Evolutionary conservation across 2,113 vertebrate genomes (phyloP).

Genomic region (Benitochromis conjunctus): DNA sequence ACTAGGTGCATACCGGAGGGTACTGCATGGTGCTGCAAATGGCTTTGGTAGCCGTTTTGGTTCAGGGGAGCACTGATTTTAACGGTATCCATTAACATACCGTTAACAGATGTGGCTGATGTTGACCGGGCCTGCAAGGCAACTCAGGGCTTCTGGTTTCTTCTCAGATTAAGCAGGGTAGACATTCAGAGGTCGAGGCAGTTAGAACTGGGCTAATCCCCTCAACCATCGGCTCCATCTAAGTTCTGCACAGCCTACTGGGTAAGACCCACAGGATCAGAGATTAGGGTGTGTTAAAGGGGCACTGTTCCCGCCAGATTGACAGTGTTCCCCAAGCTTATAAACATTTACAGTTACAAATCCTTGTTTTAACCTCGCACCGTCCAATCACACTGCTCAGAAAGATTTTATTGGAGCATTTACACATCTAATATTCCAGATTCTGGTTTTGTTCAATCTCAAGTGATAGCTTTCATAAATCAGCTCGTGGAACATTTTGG

Average conservation of each 20-base stretch:
- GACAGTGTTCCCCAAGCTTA: not conserved
- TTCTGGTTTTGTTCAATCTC: not conserved
- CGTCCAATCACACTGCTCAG: not conserved
- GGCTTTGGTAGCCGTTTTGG: no score
- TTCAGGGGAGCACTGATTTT: not conserved
- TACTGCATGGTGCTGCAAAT: no score
- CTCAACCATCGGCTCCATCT: not conserved
- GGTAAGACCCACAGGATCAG: not conserved
- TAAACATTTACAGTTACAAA: not conserved
- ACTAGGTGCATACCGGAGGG: no score
- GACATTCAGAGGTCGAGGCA: not conserved
- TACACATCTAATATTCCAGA: not conserved
- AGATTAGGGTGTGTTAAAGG: not conserved
- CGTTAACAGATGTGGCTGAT: not conserved
- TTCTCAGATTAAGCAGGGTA: not conserved
- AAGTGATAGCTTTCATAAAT: not conserved
- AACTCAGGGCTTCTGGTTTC: not conserved
- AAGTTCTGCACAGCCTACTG: not conserved
- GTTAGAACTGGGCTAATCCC: not conserved
- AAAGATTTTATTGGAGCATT: not conserved
- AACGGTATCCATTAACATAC: not conserved
- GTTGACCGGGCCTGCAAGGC: not conserved
- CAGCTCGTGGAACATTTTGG: not conserved
- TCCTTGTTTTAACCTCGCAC: not conserved
- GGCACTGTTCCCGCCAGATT: not conserved